Evolutionary conservation across 2,888 invertebrate species (phyloP).

Genomic region (Allolobophora icterica): DNA sequence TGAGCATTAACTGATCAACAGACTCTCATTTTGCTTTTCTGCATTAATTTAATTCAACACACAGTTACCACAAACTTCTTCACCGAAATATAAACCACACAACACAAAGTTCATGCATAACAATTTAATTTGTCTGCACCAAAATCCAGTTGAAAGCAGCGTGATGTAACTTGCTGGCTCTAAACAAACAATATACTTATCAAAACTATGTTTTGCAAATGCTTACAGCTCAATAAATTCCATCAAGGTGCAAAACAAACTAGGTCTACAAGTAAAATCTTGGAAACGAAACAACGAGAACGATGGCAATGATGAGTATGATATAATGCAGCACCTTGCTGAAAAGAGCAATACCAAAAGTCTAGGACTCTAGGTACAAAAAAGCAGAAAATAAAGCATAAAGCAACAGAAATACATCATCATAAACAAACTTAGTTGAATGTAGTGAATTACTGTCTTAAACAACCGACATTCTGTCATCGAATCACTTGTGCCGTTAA

Average conservation of each 20-base stretch:
- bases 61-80: no score
- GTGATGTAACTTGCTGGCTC: background rate
- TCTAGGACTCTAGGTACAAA: no score
- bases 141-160: background rate
- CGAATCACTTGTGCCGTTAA: no score
- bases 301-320: background rate
- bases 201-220: background rate
- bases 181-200: background rate
- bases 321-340: no score
- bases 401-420: background rate
- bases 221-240: background rate
- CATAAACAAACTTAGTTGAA: background rate
- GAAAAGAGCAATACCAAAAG: background rate
- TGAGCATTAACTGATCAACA: no score
- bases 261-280: background rate
- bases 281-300: background rate
- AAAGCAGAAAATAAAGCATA: background rate
- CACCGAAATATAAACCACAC: background rate
- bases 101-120: background rate
- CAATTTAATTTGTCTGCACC: background rate
- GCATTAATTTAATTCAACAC: no score
- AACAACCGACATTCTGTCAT: no score
- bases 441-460: background rate
- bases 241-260: background rate
- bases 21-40: no score